phyloP scores from a whole-genome alignment of 1,140 invertebrate genomes.

The Idris sp. region DNA sequence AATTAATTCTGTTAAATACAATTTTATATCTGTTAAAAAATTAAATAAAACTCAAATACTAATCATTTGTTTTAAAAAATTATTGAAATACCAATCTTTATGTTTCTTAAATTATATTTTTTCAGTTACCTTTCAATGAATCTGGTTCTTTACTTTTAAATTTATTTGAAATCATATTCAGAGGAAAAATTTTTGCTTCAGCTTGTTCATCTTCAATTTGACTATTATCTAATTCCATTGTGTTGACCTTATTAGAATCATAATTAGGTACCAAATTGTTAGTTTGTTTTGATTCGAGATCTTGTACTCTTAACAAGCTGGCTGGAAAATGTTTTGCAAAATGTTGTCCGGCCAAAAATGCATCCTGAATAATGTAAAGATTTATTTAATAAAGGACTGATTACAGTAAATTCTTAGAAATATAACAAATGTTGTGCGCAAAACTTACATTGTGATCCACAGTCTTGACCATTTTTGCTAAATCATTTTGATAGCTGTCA shows the following conservation, averaged over 20 bases:
- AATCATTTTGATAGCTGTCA: conserved; percentile 87
- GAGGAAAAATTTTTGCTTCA: conserved; percentile 72
- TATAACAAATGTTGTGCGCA: too few relatives aligned
- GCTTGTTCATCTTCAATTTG: conserved; percentile 69
- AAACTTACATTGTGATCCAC: conserved; percentile 79
- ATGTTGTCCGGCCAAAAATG: conserved; percentile 87
- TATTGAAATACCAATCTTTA: too few relatives aligned
- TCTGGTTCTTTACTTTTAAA: conserved; percentile 69
- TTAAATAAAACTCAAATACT: too few relatives aligned
- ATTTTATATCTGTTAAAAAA: too few relatives aligned
- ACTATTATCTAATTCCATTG: conserved; percentile 19
- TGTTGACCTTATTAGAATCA: conserved; percentile 34
- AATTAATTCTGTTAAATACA: conserved; percentile 2
- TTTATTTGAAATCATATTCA: conserved; percentile 71
- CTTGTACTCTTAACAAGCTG: conserved; percentile 76
- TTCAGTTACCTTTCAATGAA: conserved; percentile 70
- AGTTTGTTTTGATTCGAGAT: conserved; percentile 65
- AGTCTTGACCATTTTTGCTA: conserved; percentile 88
- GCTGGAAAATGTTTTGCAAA: conserved; percentile 87
- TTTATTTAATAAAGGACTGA: too few relatives aligned
- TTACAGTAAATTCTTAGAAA: too few relatives aligned
- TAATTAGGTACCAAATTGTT: conserved; percentile 14
- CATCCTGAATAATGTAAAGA: conserved; percentile 77
- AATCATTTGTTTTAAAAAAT: conserved; percentile 2
- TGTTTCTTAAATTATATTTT: too few relatives aligned